Base-by-base conservation (phyloP, 1,140 invertebrate species). In the Adelges cooleyi region DNA sequence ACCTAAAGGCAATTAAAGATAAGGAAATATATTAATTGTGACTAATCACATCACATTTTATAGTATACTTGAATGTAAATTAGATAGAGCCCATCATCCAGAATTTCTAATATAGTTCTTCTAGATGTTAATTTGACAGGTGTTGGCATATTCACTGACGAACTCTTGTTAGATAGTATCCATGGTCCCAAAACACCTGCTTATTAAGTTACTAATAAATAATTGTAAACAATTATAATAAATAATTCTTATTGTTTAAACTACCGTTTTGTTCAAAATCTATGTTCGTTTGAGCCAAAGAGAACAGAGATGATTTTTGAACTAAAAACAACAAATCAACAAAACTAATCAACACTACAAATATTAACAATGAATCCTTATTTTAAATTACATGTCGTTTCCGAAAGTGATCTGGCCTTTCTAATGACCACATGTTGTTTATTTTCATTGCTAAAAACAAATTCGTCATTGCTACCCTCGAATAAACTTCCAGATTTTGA, bases 181-280 rank as follows among this genome's bases (percentile, higher is more conserved):
- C 53, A 59, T 18, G 53, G 53, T 11, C 53, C 53, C n/a, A 59
- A 59, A 18, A 59, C 44, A 59, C 53, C 53, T 59, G 22, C 44
- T 59, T 2, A 42, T 25, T 42, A 59, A 59, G n/a, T n/a, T n/a
- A n/a, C n/a, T n/a, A n/a, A n/a, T n/a, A n/a, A n/a, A n/a, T n/a
- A n/a, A n/a, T n/a, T n/a, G n/a, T n/a, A n/a, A n/a, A n/a, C n/a
- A n/a, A n/a, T n/a, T n/a, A n/a, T n/a, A n/a, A n/a, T n/a, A n/a
- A n/a, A n/a, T n/a, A n/a, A n/a, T n/a, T n/a, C n/a, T n/a, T 23
- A 9, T 9, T 54, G 29, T 54, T 23, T 36, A 54, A 42, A 59
- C 53, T 59, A 59, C 53, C 53, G 44, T 59, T 25, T 44, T 59
- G 53, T 59, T 59, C 53, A 59, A 59, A 59, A 59, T 44, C 38